Conservation (phyloP, 2,113 vertebrate species). For the Callaeas wilsoni region DNA sequence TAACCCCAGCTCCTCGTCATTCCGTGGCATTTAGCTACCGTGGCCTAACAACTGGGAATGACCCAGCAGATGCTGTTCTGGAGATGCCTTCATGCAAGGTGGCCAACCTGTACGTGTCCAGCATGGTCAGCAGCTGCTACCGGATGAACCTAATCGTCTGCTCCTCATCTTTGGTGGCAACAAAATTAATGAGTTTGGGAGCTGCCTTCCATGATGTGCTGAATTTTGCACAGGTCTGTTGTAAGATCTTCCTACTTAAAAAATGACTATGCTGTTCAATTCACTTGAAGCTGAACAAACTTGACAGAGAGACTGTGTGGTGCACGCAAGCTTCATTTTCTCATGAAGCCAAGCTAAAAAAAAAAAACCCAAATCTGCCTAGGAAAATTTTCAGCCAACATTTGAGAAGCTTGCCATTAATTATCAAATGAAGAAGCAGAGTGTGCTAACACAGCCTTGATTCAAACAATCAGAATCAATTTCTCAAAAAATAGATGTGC, state of each 20-base stretch:
- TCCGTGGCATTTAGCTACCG: not conserved
- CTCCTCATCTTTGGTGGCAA: not conserved
- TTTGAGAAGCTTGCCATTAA: constrained; percentile 10
- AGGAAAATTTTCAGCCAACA: not conserved
- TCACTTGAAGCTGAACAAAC: constrained; percentile 39
- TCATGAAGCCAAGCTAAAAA: constrained; percentile 26
- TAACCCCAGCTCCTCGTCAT: not conserved
- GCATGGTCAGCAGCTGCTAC: not conserved
- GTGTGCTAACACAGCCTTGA: not conserved
- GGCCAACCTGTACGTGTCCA: not conserved
- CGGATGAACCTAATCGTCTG: not conserved
- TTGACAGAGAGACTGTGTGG: constrained; percentile 17
- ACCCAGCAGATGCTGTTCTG: not conserved
- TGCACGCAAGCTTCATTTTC: constrained; percentile 57
- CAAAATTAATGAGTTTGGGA: not conserved
- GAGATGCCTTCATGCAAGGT: not conserved
- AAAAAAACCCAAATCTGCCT: not conserved
- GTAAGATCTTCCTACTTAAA: not conserved
- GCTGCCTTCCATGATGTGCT: not conserved
- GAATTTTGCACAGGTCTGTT: not conserved
- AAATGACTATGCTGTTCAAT: not conserved
- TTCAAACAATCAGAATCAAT: not conserved
- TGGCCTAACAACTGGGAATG: not conserved
- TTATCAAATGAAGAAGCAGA: constrained; percentile 25
- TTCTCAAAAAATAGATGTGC: not conserved